phyloP scores from a whole-genome alignment of 2,113 vertebrate species.

The Myrmecobius fasciatus region DNA sequence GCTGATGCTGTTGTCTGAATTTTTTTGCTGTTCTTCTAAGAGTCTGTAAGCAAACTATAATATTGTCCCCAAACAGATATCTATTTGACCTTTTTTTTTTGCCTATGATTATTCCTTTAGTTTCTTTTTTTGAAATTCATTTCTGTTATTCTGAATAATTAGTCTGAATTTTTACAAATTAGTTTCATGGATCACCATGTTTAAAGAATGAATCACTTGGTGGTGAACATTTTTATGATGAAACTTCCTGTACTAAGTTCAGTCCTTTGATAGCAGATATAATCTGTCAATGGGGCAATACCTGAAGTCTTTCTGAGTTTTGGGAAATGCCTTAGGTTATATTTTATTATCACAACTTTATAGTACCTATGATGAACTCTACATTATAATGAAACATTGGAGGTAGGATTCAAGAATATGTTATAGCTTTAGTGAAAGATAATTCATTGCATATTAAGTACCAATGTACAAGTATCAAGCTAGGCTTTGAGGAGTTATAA shows the following conservation, averaged over 20 bases:
- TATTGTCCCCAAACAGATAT: not conserved
- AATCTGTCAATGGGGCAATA: not conserved
- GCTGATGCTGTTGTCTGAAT: not conserved
- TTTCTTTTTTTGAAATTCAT: not conserved
- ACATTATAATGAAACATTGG: not conserved
- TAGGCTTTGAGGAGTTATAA: not conserved
- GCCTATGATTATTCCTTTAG: not conserved
- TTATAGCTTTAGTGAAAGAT: not conserved
- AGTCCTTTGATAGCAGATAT: not conserved
- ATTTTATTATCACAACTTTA: not conserved
- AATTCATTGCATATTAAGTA: not conserved
- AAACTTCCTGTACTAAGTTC: not conserved
- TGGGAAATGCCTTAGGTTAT: not conserved
- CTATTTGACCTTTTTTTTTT: not conserved
- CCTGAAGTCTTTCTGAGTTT: not conserved
- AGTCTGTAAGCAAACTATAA: not conserved
- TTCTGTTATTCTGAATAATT: not conserved
- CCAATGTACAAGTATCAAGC: not conserved
- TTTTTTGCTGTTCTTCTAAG: not conserved
- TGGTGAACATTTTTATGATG: not conserved
- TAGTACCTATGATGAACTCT: not conserved
- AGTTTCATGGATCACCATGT: not conserved
- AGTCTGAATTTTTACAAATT: not conserved
- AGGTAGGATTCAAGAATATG: not conserved
- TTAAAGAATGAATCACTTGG: not conserved